Percentiles rank a stretch among this genome's conserved stretches.
These are phyloP conservation scores for Sesamia inferens DNA, from an alignment of 2,888 invertebrate genomes.

Conservation along the genomic window DNA sequence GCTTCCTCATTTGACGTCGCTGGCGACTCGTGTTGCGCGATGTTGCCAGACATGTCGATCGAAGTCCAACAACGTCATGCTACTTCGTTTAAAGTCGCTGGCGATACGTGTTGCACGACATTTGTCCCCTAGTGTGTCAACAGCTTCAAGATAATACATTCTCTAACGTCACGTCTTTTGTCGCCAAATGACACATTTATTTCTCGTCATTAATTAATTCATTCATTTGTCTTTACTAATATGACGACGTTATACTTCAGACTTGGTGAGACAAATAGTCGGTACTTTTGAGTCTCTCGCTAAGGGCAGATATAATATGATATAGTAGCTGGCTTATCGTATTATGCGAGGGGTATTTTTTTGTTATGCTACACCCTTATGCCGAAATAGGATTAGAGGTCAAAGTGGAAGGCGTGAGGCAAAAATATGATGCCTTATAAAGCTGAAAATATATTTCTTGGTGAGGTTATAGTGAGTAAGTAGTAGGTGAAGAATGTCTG, in stretches of 20 bases:
- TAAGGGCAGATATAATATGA: slow-evolving; percentile 39
- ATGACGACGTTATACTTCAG: slow-evolving; percentile 44
- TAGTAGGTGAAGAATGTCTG: neutral
- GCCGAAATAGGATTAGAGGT: slow-evolving; percentile 22
- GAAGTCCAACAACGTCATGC: too few relatives aligned
- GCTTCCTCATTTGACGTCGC: too few relatives aligned
- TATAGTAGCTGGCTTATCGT: slow-evolving; percentile 38
- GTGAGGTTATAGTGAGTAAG: neutral
- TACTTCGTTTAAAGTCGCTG: too few relatives aligned
- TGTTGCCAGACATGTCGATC: too few relatives aligned
- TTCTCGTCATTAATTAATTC: neutral
- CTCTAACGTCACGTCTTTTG: neutral
- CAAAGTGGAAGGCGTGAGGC: slow-evolving; percentile 1
- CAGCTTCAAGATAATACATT: neutral
- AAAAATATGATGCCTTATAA: slow-evolving; percentile 10
- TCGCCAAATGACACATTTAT: neutral
- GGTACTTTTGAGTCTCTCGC: slow-evolving; percentile 31
- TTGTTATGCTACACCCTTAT: slow-evolving; percentile 34
- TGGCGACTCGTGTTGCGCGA: too few relatives aligned
- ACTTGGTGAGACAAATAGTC: slow-evolving; percentile 57
- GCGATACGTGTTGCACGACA: too few relatives aligned
- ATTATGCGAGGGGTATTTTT: slow-evolving; percentile 34
- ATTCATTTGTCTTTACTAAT: slow-evolving; percentile 18
- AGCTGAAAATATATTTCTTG: neutral
- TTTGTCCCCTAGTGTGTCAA: too few relatives aligned